phyloP scores from a whole-genome alignment of 1,140 invertebrate genomes.

The Cotesia glomerata region DNA sequence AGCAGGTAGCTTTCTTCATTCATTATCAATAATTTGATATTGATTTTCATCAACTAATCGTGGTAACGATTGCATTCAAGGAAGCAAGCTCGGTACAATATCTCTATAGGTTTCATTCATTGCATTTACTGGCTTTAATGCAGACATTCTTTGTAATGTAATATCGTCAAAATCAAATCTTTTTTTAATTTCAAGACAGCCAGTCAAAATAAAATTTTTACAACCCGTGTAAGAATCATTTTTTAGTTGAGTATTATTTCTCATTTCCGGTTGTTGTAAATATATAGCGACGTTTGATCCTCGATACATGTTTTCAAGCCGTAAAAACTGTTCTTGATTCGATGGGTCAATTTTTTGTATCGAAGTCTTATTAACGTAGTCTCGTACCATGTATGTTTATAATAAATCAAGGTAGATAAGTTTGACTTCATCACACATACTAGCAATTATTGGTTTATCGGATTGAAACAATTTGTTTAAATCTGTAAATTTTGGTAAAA shows the following conservation, averaged over 20 bases:
- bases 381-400: background rate
- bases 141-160: conserved; percentile 19
- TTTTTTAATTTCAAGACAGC: conserved; percentile 47
- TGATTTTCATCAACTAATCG: background rate
- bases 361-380: conserved; percentile 16
- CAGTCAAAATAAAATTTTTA: conserved; percentile 47
- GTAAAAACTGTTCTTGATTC: conserved; percentile 2
- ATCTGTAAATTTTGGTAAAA: conserved; percentile 26
- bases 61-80: conserved; percentile 18
- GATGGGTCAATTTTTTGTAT: conserved; percentile 10
- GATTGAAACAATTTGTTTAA: conserved; percentile 33
- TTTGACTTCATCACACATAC: background rate
- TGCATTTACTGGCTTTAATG: conserved; percentile 18
- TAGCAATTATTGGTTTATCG: conserved; percentile 13
- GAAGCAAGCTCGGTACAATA: conserved; percentile 10
- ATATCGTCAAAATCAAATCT: conserved; percentile 43
- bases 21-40: conserved; percentile 23
- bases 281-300: background rate
- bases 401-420: conserved; percentile 17
- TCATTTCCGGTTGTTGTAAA: conserved; percentile 37
- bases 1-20: conserved; percentile 28
- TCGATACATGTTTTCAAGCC: conserved; percentile 10
- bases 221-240: conserved; percentile 31
- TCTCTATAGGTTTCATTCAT: conserved; percentile 6
- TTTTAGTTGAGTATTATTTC: conserved; percentile 27